Base-by-base conservation (phyloP, 2,888 invertebrate genomes). In the Nephrotoma guestfalica region DNA sequence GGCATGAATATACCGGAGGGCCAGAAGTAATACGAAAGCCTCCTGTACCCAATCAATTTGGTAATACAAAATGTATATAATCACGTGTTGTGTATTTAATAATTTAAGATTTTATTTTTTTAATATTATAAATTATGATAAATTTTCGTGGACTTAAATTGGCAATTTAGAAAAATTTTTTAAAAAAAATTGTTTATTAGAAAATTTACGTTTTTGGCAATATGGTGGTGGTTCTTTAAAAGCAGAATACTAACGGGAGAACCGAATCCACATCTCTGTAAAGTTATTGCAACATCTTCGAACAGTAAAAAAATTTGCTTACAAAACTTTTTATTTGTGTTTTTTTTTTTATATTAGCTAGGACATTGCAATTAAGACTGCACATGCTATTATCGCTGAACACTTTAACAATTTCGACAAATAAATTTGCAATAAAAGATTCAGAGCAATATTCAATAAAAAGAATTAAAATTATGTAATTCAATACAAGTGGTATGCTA, bases 1-100 rank as follows among this genome's bases (percentile, higher is more conserved):
- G 97, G 97, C 97, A 97, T 94, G 97, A 97, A 92, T 96, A 96
- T 93, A 96, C 96, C 90, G 95, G 95, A 88, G 93, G 94, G 90
- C 95, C 94, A 91, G 94, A 92, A 92, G 95, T 93, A 92, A 95
- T 93, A 92, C 94, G 93, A 92, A 95, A 89, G 92, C 94, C 90
- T 90, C 94, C 93, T 90, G 93, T 89, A 91, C 93, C 92, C 87
- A 93, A 92, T 93, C 93, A 89, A 87, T 89, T 89, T 85, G 89
- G 90, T 90, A 89, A 88, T 88, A 85, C 42, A 41, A 71, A 71
- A 71, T 71, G 30, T 71, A 71, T 71, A 71, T 71, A 71, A 30
- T 30, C 6, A 30, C 2, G 30, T 71, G 4, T 71, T 18, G 18
- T 18, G 18, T 71, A 71, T 71, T 71, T 71, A 47, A 4, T 47